Base-by-base conservation (phyloP, 2,797 vertebrate species). In the Artibeus jamaicensis region DNA sequence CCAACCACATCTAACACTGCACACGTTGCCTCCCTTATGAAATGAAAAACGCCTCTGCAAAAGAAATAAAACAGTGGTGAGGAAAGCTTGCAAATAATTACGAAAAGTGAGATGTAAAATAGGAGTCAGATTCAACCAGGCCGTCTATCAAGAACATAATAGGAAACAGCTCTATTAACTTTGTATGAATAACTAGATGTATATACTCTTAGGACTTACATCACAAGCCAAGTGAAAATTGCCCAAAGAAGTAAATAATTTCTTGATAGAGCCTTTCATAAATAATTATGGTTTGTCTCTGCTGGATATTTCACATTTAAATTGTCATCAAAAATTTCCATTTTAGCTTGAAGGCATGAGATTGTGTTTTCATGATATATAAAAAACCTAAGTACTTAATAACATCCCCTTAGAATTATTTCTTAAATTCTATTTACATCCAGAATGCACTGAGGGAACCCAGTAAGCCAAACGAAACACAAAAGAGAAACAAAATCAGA, bases 1-100 rank as follows among this genome's bases (percentile, higher is more conserved):
- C 94, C 93, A 97, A 90, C 97, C 93, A 93, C 94, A 94, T 96
- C 92, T 93, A 96, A 97, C 76, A 87, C 79, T 88, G 73, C 83
- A 86, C 0, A 0, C 62, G 77, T 92, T 93, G 94, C 95, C 91
- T 98, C 93, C 86, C 77, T 34, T 81, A 68, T 93, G 97, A 96
- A 97, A 97, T 97, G 96, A 98, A 97, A 95, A 98, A 93, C 67
- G 67, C 82, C 95, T 96, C 95, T n/a, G n/a, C 42, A 44, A 44
- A 39, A 74, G 73, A 95, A 92, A 85, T 77, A 65, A 94, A 90
- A 34, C 46, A 46, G 86, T 90, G 34, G 78, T 32, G 77, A 94
- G 48, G 78, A 96, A 91, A 91, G 46, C 73, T 96, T 88, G 79
- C 81, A 96, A 94, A 90, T 91, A 77, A 76, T 92, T 95, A 91